Conservation (phyloP, 2,797 vertebrate species). For the Echiichthys vipera region DNA sequence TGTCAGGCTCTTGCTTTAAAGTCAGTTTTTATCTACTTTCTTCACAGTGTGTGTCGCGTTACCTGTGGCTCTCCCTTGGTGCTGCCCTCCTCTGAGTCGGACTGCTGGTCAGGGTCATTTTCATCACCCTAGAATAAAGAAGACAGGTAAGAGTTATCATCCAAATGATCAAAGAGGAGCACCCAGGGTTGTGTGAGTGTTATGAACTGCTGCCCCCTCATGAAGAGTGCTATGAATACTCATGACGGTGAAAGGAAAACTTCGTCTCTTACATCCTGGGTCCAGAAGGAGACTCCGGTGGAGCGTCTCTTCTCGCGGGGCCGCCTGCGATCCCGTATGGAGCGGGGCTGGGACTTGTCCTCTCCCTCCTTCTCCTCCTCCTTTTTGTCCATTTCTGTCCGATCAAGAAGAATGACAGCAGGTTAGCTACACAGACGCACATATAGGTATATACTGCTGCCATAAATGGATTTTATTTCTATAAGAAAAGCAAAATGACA, state of each 20-base stretch:
- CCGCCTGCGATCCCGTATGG: constrained; percentile 95
- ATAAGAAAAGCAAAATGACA: neutral
- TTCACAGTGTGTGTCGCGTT: constrained; percentile 23
- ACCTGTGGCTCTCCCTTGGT: constrained; percentile 94
- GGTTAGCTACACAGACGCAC: neutral
- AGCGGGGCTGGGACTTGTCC: constrained; percentile 95
- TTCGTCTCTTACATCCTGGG: constrained; percentile 89
- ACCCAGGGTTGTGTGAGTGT: neutral
- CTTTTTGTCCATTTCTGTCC: constrained; percentile 90
- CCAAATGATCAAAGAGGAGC: constrained; percentile 16
- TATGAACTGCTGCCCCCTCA: neutral
- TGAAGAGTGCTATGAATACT: neutral
- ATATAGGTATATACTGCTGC: neutral
- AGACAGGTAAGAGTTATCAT: neutral
- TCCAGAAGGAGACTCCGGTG: constrained; percentile 95
- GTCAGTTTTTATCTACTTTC: constrained; percentile 26
- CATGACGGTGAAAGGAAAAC: neutral
- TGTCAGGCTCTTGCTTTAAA: constrained; percentile 21
- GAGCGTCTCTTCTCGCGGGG: constrained; percentile 97
- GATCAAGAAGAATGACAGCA: neutral
- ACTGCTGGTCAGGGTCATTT: constrained; percentile 94
- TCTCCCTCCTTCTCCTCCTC: constrained; percentile 97
- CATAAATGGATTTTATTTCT: too few species aligned
- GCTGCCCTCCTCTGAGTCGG: constrained; percentile 94
- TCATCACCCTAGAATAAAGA: constrained; percentile 90